Evolutionary conservation across 2,113 vertebrate genomes (phyloP), one percentile per base, ranked within the genome.

Genomic region (Engraulis encrasicolus): DNA sequence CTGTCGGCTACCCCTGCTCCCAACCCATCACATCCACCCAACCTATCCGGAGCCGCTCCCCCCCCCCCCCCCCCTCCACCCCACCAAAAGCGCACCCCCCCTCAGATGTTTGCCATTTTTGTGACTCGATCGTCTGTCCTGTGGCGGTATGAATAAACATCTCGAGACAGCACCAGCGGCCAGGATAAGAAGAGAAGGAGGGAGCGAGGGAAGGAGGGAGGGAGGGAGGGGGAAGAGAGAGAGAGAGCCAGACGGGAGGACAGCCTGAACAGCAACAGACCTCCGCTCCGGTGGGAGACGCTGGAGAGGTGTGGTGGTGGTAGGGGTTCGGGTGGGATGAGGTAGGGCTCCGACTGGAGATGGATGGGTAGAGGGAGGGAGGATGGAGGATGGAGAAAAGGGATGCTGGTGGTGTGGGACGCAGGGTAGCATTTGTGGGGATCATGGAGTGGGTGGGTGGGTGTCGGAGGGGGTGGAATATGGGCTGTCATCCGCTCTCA

Each of bases 101-200:
- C 61, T 36, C 54, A 19, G 71, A 48, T 78, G 45, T 85, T 78
- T 89, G 86, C 88, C 82, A 89, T 80, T 88, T 58, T 82, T 81
- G n/a, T 87, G 89, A 89, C 89, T 91, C 85, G 86, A 87, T 38
- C n/a, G 82, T n/a, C n/a, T 66, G 87, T 81, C 74, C 90, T 87
- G 87, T 37, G 88, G 90, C 85, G 87, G 89, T 85, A 91, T 92
- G 90, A 93, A 92, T 92, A 92, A 92, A 93, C 88, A 92, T 89
- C 90, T 87, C 86, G 82, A 85, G 90, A 92, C 88, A 86, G 82
- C 77, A 34, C 38, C 36, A 80, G 87, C 91, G 89, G 89, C 89
- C 45, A 74, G 20, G 79, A 86, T 87, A 77, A 78, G 77, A 58
- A 81, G 86, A 83, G n/a, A n/a, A n/a, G n/a, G n/a, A n/a, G n/a